A percentile compares a stretch with the other conserved stretches of the same genome.
These are phyloP conservation scores for Macrobrachium rosenbergii DNA, from an alignment of 1,140 invertebrate species.

Conservation along the genomic window DNA sequence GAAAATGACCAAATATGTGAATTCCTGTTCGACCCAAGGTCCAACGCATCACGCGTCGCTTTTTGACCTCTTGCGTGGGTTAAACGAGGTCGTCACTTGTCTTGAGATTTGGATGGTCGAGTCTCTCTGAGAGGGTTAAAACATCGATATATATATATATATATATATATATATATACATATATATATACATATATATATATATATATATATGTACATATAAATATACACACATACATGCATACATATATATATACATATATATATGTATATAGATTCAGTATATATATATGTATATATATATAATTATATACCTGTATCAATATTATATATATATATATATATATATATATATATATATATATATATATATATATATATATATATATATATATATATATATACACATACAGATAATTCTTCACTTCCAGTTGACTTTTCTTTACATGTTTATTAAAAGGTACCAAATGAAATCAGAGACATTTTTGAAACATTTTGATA, in stretches of 20 bases:
- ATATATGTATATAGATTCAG: not conserved
- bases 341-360: constrained; percentile 25
- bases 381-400: not conserved
- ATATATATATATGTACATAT: constrained; percentile 22
- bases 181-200: constrained; percentile 15
- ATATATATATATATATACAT: constrained; percentile 28
- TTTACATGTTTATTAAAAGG: too few species aligned
- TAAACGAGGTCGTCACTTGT: too few species aligned
- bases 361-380: constrained; percentile 29
- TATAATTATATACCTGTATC: not conserved
- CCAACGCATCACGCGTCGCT: too few species aligned
- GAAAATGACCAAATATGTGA: too few species aligned
- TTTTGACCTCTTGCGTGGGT: too few species aligned
- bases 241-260: constrained; percentile 15
- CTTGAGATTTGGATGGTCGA: too few species aligned
- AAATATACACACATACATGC: constrained; percentile 10
- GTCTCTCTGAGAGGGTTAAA: not conserved
- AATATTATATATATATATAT: not conserved
- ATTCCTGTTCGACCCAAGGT: too few species aligned
- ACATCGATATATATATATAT: constrained; percentile 14
- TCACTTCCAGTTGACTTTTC: too few species aligned
- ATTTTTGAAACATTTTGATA: too few species aligned
- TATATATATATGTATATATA: not conserved
- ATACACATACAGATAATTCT: too few species aligned
- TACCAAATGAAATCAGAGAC: too few species aligned